A percentile compares a stretch with the other conserved stretches of the same genome.
Evolutionary conservation across 64 coral and sea anemone genomes (phyloP).

Genomic region (Pocillopora verrucosa): DNA sequence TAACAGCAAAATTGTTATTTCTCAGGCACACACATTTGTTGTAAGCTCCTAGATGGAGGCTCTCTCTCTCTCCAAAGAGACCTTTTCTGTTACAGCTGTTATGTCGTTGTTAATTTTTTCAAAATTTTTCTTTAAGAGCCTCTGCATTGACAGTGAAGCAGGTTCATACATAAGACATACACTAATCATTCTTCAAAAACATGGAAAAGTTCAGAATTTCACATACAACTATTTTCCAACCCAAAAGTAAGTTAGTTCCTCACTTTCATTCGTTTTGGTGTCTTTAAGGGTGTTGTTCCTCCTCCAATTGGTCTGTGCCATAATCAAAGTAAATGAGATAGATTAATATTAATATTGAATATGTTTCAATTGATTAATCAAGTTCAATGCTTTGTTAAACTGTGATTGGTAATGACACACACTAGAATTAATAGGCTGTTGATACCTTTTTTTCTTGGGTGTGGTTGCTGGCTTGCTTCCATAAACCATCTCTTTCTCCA

Average conservation of each 20-base stretch:
- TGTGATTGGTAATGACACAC: neutral
- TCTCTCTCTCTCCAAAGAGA: no score
- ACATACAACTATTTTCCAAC: neutral
- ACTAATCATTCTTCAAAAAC: neutral
- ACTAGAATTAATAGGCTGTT: neutral
- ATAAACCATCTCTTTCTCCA: constrained; percentile 91
- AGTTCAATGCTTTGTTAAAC: neutral
- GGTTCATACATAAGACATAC: no score
- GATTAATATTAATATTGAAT: neutral
- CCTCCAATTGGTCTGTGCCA: constrained; percentile 38
- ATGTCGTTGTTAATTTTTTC: no score
- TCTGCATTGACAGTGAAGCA: no score
- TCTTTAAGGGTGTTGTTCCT: constrained; percentile 41
- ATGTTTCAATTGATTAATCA: neutral
- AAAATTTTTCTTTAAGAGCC: no score
- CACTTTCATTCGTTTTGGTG: constrained; percentile 56
- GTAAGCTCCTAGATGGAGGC: no score
- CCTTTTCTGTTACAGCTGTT: no score
- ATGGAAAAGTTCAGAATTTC: neutral
- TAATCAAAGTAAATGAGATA: neutral
- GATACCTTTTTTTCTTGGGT: constrained; percentile 82
- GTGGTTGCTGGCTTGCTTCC: constrained; percentile 85
- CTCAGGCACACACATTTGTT: no score
- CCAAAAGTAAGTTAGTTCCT: neutral
- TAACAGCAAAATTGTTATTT: no score